Base-by-base conservation (phyloP, 1,140 invertebrate species). In the Apis dorsata region DNA sequence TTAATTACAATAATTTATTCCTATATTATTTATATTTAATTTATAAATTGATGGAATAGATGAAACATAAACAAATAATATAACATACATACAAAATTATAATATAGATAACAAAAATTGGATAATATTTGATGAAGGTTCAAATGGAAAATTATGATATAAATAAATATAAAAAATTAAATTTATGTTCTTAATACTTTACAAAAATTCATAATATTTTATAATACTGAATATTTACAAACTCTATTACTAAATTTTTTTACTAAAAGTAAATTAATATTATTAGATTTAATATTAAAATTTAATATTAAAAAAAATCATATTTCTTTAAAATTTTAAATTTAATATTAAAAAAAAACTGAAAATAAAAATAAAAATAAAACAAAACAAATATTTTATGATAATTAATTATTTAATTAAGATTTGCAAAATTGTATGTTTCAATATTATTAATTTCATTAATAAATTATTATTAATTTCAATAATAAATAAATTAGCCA, bases 161-260 rank as follows among this genome's bases (percentile, higher is more conserved):
- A n/a, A 70, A 70, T 24, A 60, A 24, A 55, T 79, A n/a, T 9
- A 12, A 19, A 28, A 79, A 49, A 70, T 51, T 49, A 8, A 12
- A 24, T 13, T 70, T 19, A 2, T 44, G 24, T 65, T 17, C 19
- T 15, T 66, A 53, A 51, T 62, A 21, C 51, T 19, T 17, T 24
- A 76, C 28, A 24, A 51, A 76, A 69, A 11, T 66, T 77, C 24
- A n/a, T 55, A 69, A 78, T 34, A 34, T 17, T 34, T 19, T 34
- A 69, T 69, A 69, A 76, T 55, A 2, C 24, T 28, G 17, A 65
- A 21, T 49, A 69, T 59, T 19, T 24, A 49, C 19, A 72, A 10
- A 21, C 9, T 34, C n/a, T 74, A 82, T 75, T 87, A 85, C 21
- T 86, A 81, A 76, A 85, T 89, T 60, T 81, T n/a, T n/a, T n/a